Base-by-base conservation (phyloP, 2,888 invertebrate species). In the Drosophila eohydei region DNA sequence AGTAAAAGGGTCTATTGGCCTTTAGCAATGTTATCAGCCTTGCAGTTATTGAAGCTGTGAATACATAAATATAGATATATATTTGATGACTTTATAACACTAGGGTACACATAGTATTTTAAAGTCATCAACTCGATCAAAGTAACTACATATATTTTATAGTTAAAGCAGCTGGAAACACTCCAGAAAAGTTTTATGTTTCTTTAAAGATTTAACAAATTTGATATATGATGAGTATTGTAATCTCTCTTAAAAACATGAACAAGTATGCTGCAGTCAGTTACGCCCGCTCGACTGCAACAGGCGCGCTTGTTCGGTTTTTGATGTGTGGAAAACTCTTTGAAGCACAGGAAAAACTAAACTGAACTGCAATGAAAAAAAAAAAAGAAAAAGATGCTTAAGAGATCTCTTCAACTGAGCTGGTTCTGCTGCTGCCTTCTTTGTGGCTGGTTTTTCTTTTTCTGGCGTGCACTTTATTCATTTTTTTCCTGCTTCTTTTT, bases 321-420 rank as follows among this genome's bases (percentile, higher is more conserved):
- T 72, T 63, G 69, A 69, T 69, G 34, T 69, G 77, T 69, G 77
- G 74, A 83, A 78, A 88, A 84, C 69, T 89, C 84, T 84, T 84
- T 84, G 84, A 84, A 84, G 87, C 65, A 50, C 50, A 52, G 52
- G 52, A 52, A 52, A 51, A 52, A 52, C 50, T 50, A 34, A 50
- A 52, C 34, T 21, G 21, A 50, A 50, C 9, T 48, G 30, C 30
- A 46, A 1, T 44, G 46, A 2, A 65, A 76, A 69, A 62, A 70
- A 78, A 38, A 12, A 59, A 55, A 60, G 14, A 11, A 16, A 3
- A 26, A 36, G 26, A 52, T 36, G 36, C 26, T 26, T 26, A 41
- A 55, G 41, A 55, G 21, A 65, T 65, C 43, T 54, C 21, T 21
- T 52, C 70, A 71, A 51, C 60, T 56, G 70, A 70, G 80, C 71